Evolutionary conservation across 2,797 vertebrate genomes (phyloP).

Genomic region (Malurus splendens): DNA sequence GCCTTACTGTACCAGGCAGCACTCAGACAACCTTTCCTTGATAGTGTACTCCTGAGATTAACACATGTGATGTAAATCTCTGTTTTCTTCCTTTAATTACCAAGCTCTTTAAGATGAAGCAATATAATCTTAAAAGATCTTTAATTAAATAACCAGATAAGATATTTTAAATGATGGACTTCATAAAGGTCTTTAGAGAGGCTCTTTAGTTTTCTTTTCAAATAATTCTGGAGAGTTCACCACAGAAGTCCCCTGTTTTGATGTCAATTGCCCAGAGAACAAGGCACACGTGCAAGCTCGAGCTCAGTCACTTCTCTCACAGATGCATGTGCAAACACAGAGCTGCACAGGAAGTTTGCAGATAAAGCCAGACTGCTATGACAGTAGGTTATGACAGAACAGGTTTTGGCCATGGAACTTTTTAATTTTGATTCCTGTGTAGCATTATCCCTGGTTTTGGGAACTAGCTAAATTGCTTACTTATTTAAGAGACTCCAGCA

Average conservation of each 20-base stretch:
- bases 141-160: neutral
- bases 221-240: neutral
- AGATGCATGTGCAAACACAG: rapidly evolving
- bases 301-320: neutral
- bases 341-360: neutral
- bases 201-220: neutral
- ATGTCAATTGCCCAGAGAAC: neutral
- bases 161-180: neutral
- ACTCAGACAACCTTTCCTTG: neutral
- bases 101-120: neutral
- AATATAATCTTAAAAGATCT: neutral
- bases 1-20: neutral
- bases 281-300: neutral
- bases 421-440: neutral
- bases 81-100: neutral
- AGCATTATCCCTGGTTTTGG: neutral
- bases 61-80: neutral
- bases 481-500: neutral
- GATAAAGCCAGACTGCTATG: neutral
- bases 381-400: neutral
- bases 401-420: neutral
- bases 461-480: neutral
- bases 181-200: neutral
- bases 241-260: neutral
- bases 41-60: neutral